These are phyloP conservation scores for Brachionus paranguensis DNA, from an alignment of 1,140 invertebrate species.

Conservation along the genomic window DNA sequence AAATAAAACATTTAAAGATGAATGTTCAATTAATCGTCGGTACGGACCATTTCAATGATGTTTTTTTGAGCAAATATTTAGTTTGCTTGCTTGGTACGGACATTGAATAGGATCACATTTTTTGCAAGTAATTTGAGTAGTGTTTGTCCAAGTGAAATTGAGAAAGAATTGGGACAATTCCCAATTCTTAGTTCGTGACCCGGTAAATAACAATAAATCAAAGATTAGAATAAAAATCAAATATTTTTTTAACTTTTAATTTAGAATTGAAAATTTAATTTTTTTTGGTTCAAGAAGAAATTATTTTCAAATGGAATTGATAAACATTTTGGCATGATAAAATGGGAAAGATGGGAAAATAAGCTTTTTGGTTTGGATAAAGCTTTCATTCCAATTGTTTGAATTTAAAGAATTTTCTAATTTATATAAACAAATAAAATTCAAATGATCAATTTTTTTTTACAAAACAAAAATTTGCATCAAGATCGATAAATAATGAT, in stretches of 20 bases:
- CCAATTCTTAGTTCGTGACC: background rate
- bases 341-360: too few relatives aligned
- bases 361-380: too few relatives aligned
- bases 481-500: too few relatives aligned
- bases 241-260: background rate
- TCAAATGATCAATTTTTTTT: too few relatives aligned
- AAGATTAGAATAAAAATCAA: background rate
- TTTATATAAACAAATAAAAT: too few relatives aligned
- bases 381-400: too few relatives aligned
- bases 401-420: too few relatives aligned
- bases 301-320: too few relatives aligned
- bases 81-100: background rate
- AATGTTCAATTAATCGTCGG: background rate
- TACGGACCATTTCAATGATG: background rate
- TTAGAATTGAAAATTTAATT: too few relatives aligned
- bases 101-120: slow-evolving; percentile 9
- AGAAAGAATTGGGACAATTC: background rate
- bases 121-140: background rate
- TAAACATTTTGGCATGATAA: too few relatives aligned
- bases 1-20: background rate
- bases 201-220: background rate
- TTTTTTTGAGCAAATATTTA: background rate
- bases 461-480: too few relatives aligned
- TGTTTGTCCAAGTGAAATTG: background rate
- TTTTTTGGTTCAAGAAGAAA: too few relatives aligned